Percentiles rank a stretch among this genome's conserved stretches.
Conservation (phyloP, 2,888 invertebrate genomes). For the Electrophaes corylata region DNA sequence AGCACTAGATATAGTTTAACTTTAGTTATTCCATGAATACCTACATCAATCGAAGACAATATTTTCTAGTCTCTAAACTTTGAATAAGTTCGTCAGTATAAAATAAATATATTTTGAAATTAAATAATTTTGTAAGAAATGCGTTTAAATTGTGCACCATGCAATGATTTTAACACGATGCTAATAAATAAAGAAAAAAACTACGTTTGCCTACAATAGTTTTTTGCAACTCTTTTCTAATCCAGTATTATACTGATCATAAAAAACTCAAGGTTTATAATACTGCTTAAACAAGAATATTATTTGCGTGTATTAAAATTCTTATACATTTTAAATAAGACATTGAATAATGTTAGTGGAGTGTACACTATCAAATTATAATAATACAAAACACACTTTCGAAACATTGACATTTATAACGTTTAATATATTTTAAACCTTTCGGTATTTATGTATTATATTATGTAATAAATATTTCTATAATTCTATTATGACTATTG, state of each 20-base stretch:
- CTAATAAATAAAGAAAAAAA: too few relatives aligned
- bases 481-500: conserved; percentile 17
- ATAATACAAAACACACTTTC: background rate
- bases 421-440: conserved; percentile 15
- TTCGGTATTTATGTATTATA: conserved; percentile 20
- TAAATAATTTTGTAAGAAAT: conserved; percentile 14
- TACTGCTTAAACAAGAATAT: too few relatives aligned
- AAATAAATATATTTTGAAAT: background rate
- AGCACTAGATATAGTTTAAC: background rate
- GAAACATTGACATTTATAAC: conserved; percentile 16
- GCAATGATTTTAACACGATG: too few relatives aligned
- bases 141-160: conserved; percentile 11
- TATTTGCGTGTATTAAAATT: too few relatives aligned
- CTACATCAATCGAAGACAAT: conserved; percentile 32
- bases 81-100: background rate
- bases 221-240: too few relatives aligned
- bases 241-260: too few relatives aligned
- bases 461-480: conserved; percentile 16
- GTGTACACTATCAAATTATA: background rate
- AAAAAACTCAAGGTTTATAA: too few relatives aligned
- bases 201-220: too few relatives aligned
- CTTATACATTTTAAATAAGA: too few relatives aligned
- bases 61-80: conserved; percentile 1
- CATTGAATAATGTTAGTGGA: too few relatives aligned
- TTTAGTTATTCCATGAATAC: background rate